These are phyloP conservation scores for Decapterus maruadsi DNA, from an alignment of 2,797 vertebrate genomes.

Conservation along the genomic window DNA sequence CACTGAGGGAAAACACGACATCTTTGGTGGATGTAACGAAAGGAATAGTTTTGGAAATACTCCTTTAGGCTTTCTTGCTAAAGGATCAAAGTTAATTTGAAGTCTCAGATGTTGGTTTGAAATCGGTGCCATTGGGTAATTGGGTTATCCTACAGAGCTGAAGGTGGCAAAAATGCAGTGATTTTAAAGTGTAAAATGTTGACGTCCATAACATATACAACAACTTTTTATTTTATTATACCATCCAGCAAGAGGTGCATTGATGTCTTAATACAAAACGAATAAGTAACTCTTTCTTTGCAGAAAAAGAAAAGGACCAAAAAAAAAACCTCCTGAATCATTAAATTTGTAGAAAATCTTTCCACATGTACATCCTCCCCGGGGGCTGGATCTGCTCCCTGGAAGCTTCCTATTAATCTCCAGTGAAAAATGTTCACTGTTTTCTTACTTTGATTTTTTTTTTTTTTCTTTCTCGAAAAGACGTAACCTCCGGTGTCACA, in stretches of 20 bases:
- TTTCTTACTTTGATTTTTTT: constrained; percentile 2
- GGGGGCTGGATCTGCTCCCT: not conserved
- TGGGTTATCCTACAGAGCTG: not conserved
- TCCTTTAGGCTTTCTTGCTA: not conserved
- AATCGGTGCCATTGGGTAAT: not conserved
- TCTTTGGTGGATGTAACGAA: not conserved
- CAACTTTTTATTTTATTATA: not conserved
- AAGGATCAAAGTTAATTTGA: not conserved
- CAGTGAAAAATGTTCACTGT: constrained; percentile 10
- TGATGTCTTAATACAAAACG: not conserved
- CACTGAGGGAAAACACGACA: not conserved
- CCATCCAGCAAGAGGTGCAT: not conserved
- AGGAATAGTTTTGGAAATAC: not conserved
- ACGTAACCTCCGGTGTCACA: constrained; percentile 32
- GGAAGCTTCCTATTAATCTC: constrained; percentile 13
- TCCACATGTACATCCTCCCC: not conserved
- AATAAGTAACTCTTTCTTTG: not conserved
- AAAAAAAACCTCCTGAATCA: not conserved
- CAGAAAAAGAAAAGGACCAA: not conserved
- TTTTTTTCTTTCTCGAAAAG: constrained; percentile 16
- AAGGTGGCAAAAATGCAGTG: not conserved
- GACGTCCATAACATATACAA: not conserved
- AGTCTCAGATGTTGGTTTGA: not conserved
- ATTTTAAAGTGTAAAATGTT: not conserved
- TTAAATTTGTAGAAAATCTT: not conserved